Evolutionary conservation across 2,888 invertebrate species (phyloP).

Genomic region (Oscheius sp.): DNA sequence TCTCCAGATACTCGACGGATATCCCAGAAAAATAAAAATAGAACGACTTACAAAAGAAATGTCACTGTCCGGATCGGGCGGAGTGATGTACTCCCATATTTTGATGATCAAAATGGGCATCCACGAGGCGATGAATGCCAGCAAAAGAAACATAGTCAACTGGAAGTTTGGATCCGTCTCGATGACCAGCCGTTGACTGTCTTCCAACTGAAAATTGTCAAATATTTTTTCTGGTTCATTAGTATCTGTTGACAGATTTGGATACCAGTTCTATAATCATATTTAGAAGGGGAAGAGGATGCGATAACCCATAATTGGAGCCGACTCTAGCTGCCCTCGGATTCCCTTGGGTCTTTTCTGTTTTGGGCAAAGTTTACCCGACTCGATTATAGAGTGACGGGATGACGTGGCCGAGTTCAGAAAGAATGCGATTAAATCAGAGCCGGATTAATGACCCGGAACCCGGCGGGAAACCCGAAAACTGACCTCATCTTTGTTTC

Average conservation of each 20-base stretch:
- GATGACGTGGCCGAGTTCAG: background rate
- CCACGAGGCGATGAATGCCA: constrained; percentile 93
- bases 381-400: background rate
- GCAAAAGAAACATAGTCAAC: constrained; percentile 91
- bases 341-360: background rate
- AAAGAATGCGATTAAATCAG: background rate
- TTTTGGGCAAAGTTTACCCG: background rate
- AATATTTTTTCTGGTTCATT: background rate
- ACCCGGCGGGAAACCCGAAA: background rate
- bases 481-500: constrained; percentile 79
- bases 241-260: background rate
- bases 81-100: constrained; percentile 46
- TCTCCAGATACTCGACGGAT: no score
- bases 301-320: constrained; percentile 29
- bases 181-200: constrained; percentile 88
- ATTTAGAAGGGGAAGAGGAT: constrained; percentile 16
- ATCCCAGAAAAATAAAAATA: background rate
- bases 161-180: constrained; percentile 92
- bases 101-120: constrained; percentile 55
- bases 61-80: constrained; percentile 48
- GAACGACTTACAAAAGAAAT: constrained; percentile 47
- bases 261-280: constrained; percentile 11
- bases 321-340: constrained; percentile 18
- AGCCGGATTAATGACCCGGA: background rate
- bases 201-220: constrained; percentile 79